phyloP scores from a whole-genome alignment of 2,888 invertebrate genomes.

The Drosophila melanocephala region DNA sequence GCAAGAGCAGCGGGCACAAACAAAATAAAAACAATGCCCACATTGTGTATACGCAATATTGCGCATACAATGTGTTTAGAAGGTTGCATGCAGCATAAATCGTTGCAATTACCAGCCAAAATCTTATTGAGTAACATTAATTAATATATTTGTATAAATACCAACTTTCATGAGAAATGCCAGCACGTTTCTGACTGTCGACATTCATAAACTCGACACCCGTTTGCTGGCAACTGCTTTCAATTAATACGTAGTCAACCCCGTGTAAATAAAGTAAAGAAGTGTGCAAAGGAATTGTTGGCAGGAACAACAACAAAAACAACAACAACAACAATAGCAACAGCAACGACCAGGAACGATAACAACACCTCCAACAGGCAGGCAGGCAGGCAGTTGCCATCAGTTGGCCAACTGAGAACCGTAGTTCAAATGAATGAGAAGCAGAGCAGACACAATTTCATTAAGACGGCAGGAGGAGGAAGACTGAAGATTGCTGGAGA shows the following conservation, averaged over 20 bases:
- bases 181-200: background rate
- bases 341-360: slow-evolving; percentile 14
- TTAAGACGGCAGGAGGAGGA: slow-evolving; percentile 15
- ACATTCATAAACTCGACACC: slow-evolving; percentile 28
- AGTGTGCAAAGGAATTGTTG: background rate
- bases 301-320: background rate
- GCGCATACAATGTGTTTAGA: slow-evolving; percentile 6
- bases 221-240: slow-evolving; percentile 24
- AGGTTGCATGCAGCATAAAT: slow-evolving; percentile 25
- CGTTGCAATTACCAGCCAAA: slow-evolving; percentile 16
- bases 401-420: slow-evolving; percentile 1
- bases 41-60: slow-evolving; percentile 64
- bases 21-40: slow-evolving; percentile 38
- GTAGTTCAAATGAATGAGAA: background rate
- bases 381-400: background rate
- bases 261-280: slow-evolving; percentile 28
- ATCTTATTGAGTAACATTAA: background rate
- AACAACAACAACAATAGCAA: background rate
- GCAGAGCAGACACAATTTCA: slow-evolving; percentile 47
- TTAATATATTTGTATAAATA: slow-evolving; percentile 2
- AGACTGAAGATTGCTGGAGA: background rate
- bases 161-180: background rate
- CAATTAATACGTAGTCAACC: slow-evolving; percentile 55
- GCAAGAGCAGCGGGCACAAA: slow-evolving; percentile 19
- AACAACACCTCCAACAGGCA: slow-evolving; percentile 7